Base-by-base conservation (phyloP, 2,113 vertebrate genomes). In the Megaceryle torquata region DNA sequence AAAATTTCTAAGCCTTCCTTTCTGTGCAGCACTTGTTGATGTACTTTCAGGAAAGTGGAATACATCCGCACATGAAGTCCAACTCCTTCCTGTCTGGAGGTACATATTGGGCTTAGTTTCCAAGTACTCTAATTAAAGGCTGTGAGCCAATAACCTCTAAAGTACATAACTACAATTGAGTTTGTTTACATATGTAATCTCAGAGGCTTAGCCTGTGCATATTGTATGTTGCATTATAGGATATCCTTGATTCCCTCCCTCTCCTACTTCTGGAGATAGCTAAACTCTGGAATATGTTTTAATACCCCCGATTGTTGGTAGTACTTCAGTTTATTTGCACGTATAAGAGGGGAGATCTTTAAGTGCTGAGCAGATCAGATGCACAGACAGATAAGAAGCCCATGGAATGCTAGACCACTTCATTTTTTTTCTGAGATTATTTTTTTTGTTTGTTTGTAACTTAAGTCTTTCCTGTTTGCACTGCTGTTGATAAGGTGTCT, bases 131-230 rank as follows among this genome's bases (percentile, higher is more conserved):
- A 56, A 65, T 87, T 85, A 69, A 84, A 93, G 92, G 72, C 95
- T 57, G 29, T 70, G 93, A 94, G 88, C 86, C 95, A 93, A 8
- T 68, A 76, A 74, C 3, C 13, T 90, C 76, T 53, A 60, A 94
- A 96, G 92, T 84, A 85, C 83, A 89, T 82, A 96, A 69, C 80
- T 82, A 63, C 84, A 94, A 11, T 80, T 5, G 37, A 72, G 57
- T 92, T 94, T 93, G 88, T 96, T 96, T 95, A 85, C 70, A 43
- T 76, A 67, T 72, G 70, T 94, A 89, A 95, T 92, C 86, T 85
- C 81, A 69, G 86, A 86, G 88, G 70, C 59, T 89, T 93, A 91
- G 60, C 51, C 76, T 86, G 56, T 71, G 76, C 74, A 59, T 90
- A 91, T 26, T 84, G 69, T 89, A 74, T 75, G 35, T 72, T 67